Percentiles rank a stretch among this genome's conserved stretches.
These are phyloP conservation scores for Gonatopus flavifemur DNA, from an alignment of 1,140 invertebrate genomes.

Conservation along the genomic window DNA sequence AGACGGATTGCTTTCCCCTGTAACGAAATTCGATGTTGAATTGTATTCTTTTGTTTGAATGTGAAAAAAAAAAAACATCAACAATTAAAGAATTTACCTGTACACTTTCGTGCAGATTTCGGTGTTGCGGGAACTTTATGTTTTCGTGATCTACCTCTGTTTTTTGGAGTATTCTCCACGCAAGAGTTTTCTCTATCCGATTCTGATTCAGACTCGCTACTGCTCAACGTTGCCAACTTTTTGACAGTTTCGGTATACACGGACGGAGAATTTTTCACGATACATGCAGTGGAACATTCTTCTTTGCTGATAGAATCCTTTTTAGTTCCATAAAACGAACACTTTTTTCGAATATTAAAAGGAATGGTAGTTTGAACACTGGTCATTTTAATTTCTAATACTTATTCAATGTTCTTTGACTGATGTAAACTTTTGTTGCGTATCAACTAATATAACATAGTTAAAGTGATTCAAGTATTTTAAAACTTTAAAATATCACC, in stretches of 20 bases:
- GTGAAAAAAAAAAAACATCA: conserved; percentile 1
- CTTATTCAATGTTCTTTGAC: too few species aligned
- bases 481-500: neutral
- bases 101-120: conserved; percentile 20
- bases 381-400: conserved; percentile 22
- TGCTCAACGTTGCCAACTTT: conserved; percentile 45
- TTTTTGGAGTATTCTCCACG: conserved; percentile 11
- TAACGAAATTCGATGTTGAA: conserved; percentile 9
- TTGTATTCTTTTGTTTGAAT: conserved; percentile 5
- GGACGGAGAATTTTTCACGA: conserved; percentile 19
- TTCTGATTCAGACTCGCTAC: conserved; percentile 47
- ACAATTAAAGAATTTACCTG: conserved; percentile 11
- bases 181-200: conserved; percentile 41
- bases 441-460: neutral
- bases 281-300: conserved; percentile 35
- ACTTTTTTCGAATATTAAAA: conserved; percentile 38
- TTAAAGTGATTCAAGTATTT: neutral
- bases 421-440: neutral
- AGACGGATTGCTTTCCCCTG: too few species aligned
- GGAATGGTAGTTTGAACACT: conserved; percentile 36
- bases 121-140: conserved; percentile 14
- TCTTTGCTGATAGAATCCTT: conserved; percentile 22
- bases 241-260: conserved; percentile 38
- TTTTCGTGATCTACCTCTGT: neutral
- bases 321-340: conserved; percentile 37